Base-by-base conservation (phyloP, 30 jellyfish, hydroid and myxozoan species). In the Morbakka virulenta region DNA sequence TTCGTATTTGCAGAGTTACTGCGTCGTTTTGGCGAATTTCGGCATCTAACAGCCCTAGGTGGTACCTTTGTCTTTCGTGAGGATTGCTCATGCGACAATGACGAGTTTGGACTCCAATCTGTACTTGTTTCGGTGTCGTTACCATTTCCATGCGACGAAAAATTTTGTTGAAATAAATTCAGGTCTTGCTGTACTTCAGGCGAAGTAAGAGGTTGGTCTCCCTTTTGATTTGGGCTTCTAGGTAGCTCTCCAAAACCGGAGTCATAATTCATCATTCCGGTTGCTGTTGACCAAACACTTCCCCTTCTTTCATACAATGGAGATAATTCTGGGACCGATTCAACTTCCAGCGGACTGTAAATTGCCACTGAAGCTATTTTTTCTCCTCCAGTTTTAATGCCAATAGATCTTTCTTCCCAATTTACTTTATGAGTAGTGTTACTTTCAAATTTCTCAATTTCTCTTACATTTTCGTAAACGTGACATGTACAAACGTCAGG, bases 51-150 rank as follows among this genome's bases (percentile, higher is more conserved):
- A 31, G 49, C 4, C 24, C 51, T 61, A 29, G 92, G 79, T 1
- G 84, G 51, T 32, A 36, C 79, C 50, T 73, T 33, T n/a, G 26
- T 50, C 28, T 30, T 50, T 64, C 57, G 1, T 26, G 88, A 78
- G 74, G 31, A 24, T 20, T 77, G 82, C 14, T 49, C 71, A 28
- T 73, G 28, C 17, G 86, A 89, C 28, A 88, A 49, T 6, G 97
- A 80, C 2, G 97, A 88, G 28, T 74, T 49, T 12, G 95, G 97
- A 51, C 97, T 88, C 97, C 97, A 79, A 22, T 88, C 97, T 20
- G 95, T 88, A 65, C 96, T 87, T 11, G 87, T 80, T 31, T 86
- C 96, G 71, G 87, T 77, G 32, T 86, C 96, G 14, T 50, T 62
- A 11, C 76, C 96, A 23, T 64, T 65, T 25, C 52, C 68, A n/a